Conservation (phyloP, 2,797 vertebrate species). For the Melanitta fusca region DNA sequence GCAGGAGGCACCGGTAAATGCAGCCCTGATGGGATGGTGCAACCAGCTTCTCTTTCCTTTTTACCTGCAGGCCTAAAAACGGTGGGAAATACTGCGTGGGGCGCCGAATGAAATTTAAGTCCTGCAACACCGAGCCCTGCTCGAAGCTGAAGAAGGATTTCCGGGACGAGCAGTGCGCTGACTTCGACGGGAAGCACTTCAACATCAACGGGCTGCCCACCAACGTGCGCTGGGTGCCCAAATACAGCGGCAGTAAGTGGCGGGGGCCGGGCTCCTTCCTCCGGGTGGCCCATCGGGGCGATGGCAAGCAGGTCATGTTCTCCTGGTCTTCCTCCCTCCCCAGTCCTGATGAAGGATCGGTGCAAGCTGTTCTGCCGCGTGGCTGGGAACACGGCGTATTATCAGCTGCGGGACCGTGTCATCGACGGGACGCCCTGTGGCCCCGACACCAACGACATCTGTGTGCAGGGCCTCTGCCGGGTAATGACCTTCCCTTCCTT, state of each 20-base stretch:
- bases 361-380: slow-evolving; percentile 98
- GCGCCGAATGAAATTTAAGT: slow-evolving; percentile 97
- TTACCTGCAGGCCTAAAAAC: slow-evolving; percentile 87
- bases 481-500: slow-evolving; percentile 74
- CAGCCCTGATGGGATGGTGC: neutral
- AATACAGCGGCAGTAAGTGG: slow-evolving; percentile 97
- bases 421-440: slow-evolving; percentile 95
- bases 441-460: slow-evolving; percentile 97
- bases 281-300: rapidly evolving
- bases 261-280: neutral
- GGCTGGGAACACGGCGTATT: slow-evolving; percentile 94
- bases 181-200: slow-evolving; percentile 95
- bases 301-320: neutral
- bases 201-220: slow-evolving; percentile 98
- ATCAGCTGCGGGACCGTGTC: slow-evolving; percentile 97
- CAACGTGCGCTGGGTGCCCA: slow-evolving; percentile 97
- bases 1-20: neutral
- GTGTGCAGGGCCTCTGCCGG: slow-evolving; percentile 97
- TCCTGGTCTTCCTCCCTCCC: slow-evolving; percentile 1
- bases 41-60: neutral
- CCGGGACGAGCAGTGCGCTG: slow-evolving; percentile 94
- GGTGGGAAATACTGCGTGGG: slow-evolving; percentile 96
- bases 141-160: slow-evolving; percentile 94
- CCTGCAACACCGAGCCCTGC: slow-evolving; percentile 96
- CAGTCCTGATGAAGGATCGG: slow-evolving; percentile 98